These are phyloP conservation scores for Camptogramma bilineatum DNA, from an alignment of 2,888 invertebrate genomes.

Conservation along the genomic window DNA sequence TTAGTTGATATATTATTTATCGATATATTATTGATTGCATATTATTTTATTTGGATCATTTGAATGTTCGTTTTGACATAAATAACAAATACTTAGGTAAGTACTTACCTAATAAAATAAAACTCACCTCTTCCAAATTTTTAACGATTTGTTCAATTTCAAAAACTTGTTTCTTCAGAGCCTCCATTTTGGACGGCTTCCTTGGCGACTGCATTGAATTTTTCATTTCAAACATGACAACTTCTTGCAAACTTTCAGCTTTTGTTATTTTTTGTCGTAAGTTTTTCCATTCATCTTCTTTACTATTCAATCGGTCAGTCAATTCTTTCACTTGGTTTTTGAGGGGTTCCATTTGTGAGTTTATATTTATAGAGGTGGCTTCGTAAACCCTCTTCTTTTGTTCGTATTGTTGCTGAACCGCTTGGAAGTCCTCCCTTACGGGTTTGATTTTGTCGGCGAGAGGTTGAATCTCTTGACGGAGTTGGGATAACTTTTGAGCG, in stretches of 20 bases:
- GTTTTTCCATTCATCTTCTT: conserved; percentile 84
- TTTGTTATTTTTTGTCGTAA: conserved; percentile 83
- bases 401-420: conserved; percentile 88
- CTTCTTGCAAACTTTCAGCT: conserved; percentile 82
- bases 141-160: conserved; percentile 86
- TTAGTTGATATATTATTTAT: no score
- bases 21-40: no score
- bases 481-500: conserved; percentile 80
- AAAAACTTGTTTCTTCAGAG: conserved; percentile 85
- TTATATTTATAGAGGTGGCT: conserved; percentile 85
- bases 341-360: conserved; percentile 84
- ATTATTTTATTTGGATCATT: no score
- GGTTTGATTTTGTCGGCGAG: conserved; percentile 85
- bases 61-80: no score
- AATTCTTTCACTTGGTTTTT: conserved; percentile 83
- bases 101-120: not conserved
- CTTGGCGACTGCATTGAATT: conserved; percentile 81
- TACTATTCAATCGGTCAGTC: conserved; percentile 79
- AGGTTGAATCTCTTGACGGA: conserved; percentile 79
- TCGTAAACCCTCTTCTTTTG: conserved; percentile 89
- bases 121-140: conserved; percentile 70
- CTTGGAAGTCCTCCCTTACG: conserved; percentile 87
- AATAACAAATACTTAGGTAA: no score
- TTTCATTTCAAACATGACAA: conserved; percentile 82
- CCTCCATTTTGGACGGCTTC: conserved; percentile 86